Base-by-base conservation (phyloP, 2,888 invertebrate species). In the Deroplatys truncata region DNA sequence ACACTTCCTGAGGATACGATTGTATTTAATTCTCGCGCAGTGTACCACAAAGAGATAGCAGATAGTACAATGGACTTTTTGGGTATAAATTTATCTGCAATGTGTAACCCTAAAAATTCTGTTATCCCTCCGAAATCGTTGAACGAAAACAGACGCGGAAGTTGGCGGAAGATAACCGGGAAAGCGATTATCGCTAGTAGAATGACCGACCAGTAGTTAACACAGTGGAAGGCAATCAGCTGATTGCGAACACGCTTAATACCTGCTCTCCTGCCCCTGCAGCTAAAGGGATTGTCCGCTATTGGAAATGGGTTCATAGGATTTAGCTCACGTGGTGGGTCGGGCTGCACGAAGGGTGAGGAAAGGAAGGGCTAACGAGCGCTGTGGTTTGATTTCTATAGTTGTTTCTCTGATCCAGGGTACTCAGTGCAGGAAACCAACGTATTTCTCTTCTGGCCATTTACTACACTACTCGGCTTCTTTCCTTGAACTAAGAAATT, bases 251-350 rank as follows among this genome's bases (percentile, higher is more conserved):
- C 56, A 72, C 56, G 25, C 56, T 72, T 72, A 72, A 72, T 72
- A 72, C 56, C 56, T 72, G 56, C 56, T 72, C 56, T 25, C 56
- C 25, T 20, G 28, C 15, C 85, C 85, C 85, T 15, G 15, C n/a
- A 28, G n/a, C 56, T 49, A 85, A 85, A 56, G 85, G 85, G 35
- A 85, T 29, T 85, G 35, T 85, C 49, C 28, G 56, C 85, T 56
- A 49, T 25, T 85, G 85, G 85, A 85, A 85, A 85, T 85, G 85
- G 85, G 56, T 49, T 85, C 56, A 85, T 85, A 85, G 49, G 49
- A 28, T 85, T 85, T 85, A 85, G 85, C 16, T 49, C 49, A 49
- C 49, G 49, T 85, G 85, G 85, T 1, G 56, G 7, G 5, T 4
- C 20, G 56, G 43, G 56, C 56, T 72, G 56, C 20, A 20, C 25